Evolutionary conservation across 2,888 invertebrate genomes (phyloP), one percentile per base, ranked within the genome.

Genomic region (Dicycla oo): DNA sequence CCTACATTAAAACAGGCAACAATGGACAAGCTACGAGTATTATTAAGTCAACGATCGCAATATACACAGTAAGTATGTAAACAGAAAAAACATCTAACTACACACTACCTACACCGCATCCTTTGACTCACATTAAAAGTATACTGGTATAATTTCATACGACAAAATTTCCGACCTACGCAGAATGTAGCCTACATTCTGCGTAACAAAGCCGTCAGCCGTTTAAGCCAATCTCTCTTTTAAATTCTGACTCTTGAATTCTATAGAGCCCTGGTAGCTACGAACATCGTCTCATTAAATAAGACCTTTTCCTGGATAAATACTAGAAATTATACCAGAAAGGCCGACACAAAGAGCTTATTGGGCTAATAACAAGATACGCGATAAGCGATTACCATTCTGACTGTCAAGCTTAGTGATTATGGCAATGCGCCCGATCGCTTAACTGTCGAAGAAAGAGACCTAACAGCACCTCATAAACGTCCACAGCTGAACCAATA

Each of bases 21-120:
- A n/a, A n/a, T n/a, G n/a, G n/a, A n/a, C n/a, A 38, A 26, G 34
- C 34, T 34, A 66, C 62, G n/a, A n/a, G n/a, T 66, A 69, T 85
- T 72, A 77, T 49, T 64, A 61, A 73, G 69, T 68, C 72, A 70
- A 73, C 60, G 82, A 57, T 78, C 65, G 61, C 45, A 56, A 65
- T 75, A 68, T 8, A 8, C 7, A 8, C 8, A 38, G 38, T 38
- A 38, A 53, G 45, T 56, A 67, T 57, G 57, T 69, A 77, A 83
- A 77, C 81, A 78, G 81, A 75, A 83, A n/a, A 76, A 83, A 67
- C 34, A 61, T n/a, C 20, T n/a, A 53, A 58, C 34, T 51, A 34
- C 34, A 34, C 34, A 34, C 34, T 34, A 56, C 7, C 34, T 34
- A 56, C 7, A 57, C 5, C 45, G 45, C 57, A 81, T 54, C 61